Conservation (phyloP, 1,140 invertebrate genomes). For the Drosophila serrata region DNA sequence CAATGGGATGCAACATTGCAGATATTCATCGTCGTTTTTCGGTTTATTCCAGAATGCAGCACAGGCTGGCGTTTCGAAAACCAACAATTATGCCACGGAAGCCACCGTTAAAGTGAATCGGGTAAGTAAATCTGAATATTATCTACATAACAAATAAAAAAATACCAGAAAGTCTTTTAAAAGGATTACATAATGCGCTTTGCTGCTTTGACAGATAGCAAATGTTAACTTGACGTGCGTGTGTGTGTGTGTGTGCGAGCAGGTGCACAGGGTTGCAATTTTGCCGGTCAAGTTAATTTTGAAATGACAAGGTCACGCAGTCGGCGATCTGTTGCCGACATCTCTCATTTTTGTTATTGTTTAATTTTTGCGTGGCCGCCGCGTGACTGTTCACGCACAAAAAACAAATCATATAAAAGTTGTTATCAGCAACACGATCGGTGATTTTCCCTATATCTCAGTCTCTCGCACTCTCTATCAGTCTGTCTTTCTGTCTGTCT, state of each 20-base stretch:
- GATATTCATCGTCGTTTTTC: conserved; percentile 85
- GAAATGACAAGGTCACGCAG: conserved; percentile 52
- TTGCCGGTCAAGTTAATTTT: conserved; percentile 35
- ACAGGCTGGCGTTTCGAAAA: conserved; percentile 73
- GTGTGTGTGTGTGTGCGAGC: conserved; percentile 9
- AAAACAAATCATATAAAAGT: neutral
- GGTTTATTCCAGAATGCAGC: conserved; percentile 85
- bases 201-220: conserved; percentile 24
- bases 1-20: conserved; percentile 42
- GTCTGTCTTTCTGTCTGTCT: neutral
- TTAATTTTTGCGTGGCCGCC: conserved; percentile 44
- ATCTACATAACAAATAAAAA: conserved; percentile 7
- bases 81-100: conserved; percentile 84
- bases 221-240: conserved; percentile 14
- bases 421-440: conserved; percentile 29
- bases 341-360: conserved; percentile 1
- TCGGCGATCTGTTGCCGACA: conserved; percentile 13
- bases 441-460: conserved; percentile 5
- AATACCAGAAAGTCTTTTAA: conserved; percentile 18
- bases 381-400: conserved; percentile 53
- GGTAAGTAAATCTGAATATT: conserved; percentile 43
- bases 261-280: conserved; percentile 69
- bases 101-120: conserved; percentile 83
- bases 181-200: conserved; percentile 72
- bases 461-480: neutral